Evolutionary conservation across 2,797 vertebrate species (phyloP), one percentile per base, ranked within the genome.

Genomic region (Xenopus petersii): DNA sequence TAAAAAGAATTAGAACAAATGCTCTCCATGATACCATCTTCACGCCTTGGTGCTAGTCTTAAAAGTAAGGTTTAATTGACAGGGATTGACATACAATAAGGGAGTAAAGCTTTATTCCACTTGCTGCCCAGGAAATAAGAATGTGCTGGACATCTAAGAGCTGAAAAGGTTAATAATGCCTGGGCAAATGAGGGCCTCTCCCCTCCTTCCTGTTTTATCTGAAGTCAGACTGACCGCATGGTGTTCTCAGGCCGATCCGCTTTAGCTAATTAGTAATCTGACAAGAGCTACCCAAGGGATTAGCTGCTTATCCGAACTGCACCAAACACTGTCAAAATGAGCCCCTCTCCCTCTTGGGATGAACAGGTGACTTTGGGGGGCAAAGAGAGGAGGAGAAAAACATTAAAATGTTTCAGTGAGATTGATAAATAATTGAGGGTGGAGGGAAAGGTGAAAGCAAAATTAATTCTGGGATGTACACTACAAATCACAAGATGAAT

Each of bases 221-320:
- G 88, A 89, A 89, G 90, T 89, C 89, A 87, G 84, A 83, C 85
- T 86, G 84, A 83, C 85, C 74, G 87, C 89, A 80, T 88, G 88
- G 90, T 88, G 85, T 89, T 91, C 87, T 85, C 89, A 88, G 89
- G 87, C 88, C 87, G 85, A 92, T 92, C 91, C 81, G 89, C 88
- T 92, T 92, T 91, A 92, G 90, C 91, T 92, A 92, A 92, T 93
- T 92, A 92, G 92, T 92, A 91, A 92, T 92, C 90, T 91, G 92
- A 92, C 91, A 92, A 91, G 89, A 89, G 87, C 87, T 87, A 91
- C 91, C 89, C 89, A 87, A 80, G 90, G 90, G 91, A 92, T 92
- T 92, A 92, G 87, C 85, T 63, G 81, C 81, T 80, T 88, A 90
- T 88, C 89, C 65, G 81, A 91, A 87, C 85, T 83, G 85, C 86